Conservation (phyloP, 2,888 invertebrate genomes). For the Cryptophagus acutangulus region DNA sequence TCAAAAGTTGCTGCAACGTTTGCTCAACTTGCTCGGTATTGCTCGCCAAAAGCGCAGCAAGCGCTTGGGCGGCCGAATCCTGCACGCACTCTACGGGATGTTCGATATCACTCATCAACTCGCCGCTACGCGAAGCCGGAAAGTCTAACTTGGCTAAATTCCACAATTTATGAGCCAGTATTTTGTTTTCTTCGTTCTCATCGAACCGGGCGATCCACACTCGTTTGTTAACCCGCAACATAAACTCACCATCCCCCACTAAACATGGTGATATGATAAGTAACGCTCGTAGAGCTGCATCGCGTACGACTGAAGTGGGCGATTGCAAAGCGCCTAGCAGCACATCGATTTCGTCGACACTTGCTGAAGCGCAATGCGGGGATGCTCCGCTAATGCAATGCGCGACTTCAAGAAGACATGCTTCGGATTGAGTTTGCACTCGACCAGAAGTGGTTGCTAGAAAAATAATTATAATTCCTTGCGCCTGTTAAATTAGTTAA, state of each 20-base stretch:
- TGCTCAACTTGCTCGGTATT: slow-evolving; percentile 52
- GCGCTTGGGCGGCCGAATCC: slow-evolving; percentile 73
- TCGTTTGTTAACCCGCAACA: slow-evolving; percentile 61
- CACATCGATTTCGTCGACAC: slow-evolving; percentile 67
- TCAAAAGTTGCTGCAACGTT: slow-evolving; percentile 62
- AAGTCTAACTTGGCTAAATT: slow-evolving; percentile 51
- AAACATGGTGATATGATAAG: slow-evolving; percentile 59
- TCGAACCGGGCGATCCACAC: slow-evolving; percentile 84
- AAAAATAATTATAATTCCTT: slow-evolving; percentile 10
- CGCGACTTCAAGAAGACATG: slow-evolving; percentile 77
- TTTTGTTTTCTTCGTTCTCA: slow-evolving; percentile 65
- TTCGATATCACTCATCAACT: slow-evolving; percentile 65
- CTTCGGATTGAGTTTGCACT: slow-evolving; percentile 71
- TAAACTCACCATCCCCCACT: slow-evolving; percentile 56
- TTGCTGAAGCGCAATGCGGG: slow-evolving; percentile 59
- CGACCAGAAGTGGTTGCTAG: slow-evolving; percentile 60
- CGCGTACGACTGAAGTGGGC: slow-evolving; percentile 66
- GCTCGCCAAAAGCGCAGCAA: slow-evolving; percentile 62
- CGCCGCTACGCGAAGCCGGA: slow-evolving; percentile 51
- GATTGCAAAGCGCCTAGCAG: slow-evolving; percentile 74
- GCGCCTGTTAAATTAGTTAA: not conserved
- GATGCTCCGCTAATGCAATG: slow-evolving; percentile 64
- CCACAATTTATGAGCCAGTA: slow-evolving; percentile 63
- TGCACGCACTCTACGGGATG: slow-evolving; percentile 81
- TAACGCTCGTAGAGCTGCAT: slow-evolving; percentile 73